Percentiles rank a stretch among this genome's conserved stretches.
Conservation (phyloP, 2,113 vertebrate genomes). For the Ophthalmolycus amberensis region DNA sequence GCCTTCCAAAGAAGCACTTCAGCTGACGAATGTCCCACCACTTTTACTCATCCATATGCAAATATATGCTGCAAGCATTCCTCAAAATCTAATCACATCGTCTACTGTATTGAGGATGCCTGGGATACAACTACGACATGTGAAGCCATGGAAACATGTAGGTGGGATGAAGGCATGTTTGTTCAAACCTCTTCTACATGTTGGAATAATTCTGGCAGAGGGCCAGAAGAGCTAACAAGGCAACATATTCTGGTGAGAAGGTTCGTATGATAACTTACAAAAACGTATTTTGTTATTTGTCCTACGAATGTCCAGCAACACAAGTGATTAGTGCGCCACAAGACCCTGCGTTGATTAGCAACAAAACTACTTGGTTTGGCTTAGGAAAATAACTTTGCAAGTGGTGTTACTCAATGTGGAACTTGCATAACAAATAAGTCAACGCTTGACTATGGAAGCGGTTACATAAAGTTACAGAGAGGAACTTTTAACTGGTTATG, state of each 20-base stretch:
- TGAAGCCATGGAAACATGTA: neutral
- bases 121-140: constrained; percentile 12
- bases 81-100: constrained; percentile 54
- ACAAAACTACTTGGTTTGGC: neutral
- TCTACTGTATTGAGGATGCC: constrained; percentile 23
- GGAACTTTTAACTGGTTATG: neutral
- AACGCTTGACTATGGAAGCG: neutral
- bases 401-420: neutral
- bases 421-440: neutral
- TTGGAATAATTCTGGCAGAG: neutral
- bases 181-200: neutral
- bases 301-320: neutral
- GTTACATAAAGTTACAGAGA: neutral
- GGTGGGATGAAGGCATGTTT: neutral
- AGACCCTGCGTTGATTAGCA: neutral
- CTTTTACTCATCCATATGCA: constrained; percentile 58
- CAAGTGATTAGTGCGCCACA: neutral
- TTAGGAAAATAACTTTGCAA: neutral
- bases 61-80: constrained; percentile 57
- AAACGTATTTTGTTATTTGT: neutral
- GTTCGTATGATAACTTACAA: neutral
- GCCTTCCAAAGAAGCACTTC: constrained; percentile 51
- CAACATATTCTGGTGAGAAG: neutral
- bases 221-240: neutral
- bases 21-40: constrained; percentile 55